These are phyloP conservation scores for Tolypeutes matacus DNA, from an alignment of 2,797 vertebrate species.

Conservation along the genomic window DNA sequence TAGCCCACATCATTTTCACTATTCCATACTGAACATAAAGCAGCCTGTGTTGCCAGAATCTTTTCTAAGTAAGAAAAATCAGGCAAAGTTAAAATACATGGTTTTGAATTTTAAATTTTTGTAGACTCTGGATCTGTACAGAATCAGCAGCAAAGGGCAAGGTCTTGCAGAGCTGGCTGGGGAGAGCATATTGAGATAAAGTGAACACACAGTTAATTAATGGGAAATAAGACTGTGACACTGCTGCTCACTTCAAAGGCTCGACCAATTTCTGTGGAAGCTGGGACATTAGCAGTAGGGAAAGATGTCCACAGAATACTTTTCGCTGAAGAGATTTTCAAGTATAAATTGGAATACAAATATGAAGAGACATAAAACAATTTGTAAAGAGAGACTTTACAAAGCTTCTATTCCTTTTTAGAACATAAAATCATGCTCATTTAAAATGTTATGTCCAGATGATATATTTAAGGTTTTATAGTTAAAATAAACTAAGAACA, in stretches of 20 bases:
- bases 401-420: not conserved
- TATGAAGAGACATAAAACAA: not conserved
- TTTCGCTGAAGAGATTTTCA: not conserved
- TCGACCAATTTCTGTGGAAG: not conserved
- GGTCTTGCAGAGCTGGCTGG: not conserved
- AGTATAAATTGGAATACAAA: not conserved
- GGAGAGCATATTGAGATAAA: not conserved
- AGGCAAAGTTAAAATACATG: not conserved
- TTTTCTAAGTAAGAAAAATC: not conserved
- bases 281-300: not conserved
- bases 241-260: not conserved
- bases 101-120: conserved; percentile 46
- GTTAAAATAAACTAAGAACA: not conserved
- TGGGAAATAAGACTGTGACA: not conserved
- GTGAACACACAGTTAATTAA: conserved; percentile 28
- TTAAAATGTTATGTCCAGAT: not conserved
- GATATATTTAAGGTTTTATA: not conserved
- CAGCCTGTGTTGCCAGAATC: not conserved
- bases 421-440: not conserved
- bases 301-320: not conserved
- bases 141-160: not conserved
- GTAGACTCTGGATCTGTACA: not conserved
- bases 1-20: accelerated
- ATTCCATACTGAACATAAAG: not conserved
- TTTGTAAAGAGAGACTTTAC: not conserved